Conservation (phyloP, 2,797 vertebrate genomes). For the Pteropus rufus region DNA sequence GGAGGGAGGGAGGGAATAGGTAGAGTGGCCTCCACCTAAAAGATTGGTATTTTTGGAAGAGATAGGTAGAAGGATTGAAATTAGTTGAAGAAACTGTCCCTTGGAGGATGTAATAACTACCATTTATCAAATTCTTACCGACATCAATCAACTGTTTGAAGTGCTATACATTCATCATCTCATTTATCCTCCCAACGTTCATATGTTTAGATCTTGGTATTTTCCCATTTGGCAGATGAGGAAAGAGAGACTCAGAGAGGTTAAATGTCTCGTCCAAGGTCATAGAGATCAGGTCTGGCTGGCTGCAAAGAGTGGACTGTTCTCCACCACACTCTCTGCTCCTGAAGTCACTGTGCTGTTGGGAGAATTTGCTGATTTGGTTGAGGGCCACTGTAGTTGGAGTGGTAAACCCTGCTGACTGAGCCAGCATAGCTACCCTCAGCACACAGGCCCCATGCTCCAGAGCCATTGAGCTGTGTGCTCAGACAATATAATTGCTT, state of each 20-base stretch:
- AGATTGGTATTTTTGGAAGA: not conserved
- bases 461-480: not conserved
- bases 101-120: not conserved
- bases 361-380: not conserved
- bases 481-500: not conserved
- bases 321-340: not conserved
- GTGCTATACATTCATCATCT: slow-evolving; percentile 12
- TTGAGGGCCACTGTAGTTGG: not conserved
- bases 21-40: not conserved
- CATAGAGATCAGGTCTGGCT: not conserved
- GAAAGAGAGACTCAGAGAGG: not conserved
- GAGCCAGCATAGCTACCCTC: not conserved
- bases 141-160: slow-evolving; percentile 9
- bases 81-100: slow-evolving; percentile 5
- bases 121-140: not conserved
- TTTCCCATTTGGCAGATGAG: slow-evolving; percentile 45
- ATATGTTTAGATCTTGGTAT: not conserved
- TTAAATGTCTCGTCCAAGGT: not conserved
- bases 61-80: not conserved
- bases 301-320: not conserved
- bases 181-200: slow-evolving; percentile 11
- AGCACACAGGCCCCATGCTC: not conserved
- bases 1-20: not conserved
- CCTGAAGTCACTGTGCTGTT: not conserved
- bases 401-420: not conserved